phyloP scores from a whole-genome alignment of 2,888 invertebrate genomes.

The Sarcophaga caerulescens region DNA sequence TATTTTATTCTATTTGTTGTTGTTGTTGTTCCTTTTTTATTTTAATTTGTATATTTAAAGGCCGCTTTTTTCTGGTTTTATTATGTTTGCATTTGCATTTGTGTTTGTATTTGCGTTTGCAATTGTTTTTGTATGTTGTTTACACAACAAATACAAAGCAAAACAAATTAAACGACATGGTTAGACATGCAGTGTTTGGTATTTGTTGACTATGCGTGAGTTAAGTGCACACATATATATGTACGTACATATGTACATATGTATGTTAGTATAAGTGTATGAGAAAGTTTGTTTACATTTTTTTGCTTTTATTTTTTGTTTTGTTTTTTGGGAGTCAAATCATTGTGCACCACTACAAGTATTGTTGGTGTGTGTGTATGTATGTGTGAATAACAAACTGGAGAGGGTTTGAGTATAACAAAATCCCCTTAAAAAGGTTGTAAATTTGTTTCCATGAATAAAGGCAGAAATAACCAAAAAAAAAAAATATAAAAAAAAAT shows the following conservation, averaged over 20 bases:
- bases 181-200: slow-evolving; percentile 13
- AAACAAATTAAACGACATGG: slow-evolving; percentile 9
- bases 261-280: neutral
- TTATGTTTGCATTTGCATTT: neutral
- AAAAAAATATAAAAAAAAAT: slow-evolving; percentile 32
- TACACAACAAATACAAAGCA: slow-evolving; percentile 40
- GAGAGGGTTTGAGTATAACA: neutral
- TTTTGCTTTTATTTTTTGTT: slow-evolving; percentile 17
- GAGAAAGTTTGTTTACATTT: neutral
- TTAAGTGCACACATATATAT: no score
- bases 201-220: neutral
- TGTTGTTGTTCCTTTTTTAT: no score
- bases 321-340: slow-evolving; percentile 25
- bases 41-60: slow-evolving; percentile 11
- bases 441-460: no score
- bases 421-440: slow-evolving; percentile 4
- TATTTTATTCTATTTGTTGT: slow-evolving; percentile 23
- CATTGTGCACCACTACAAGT: neutral
- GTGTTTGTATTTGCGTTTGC: slow-evolving; percentile 2
- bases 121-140: slow-evolving; percentile 15
- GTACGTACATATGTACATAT: neutral
- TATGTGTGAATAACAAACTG: no score
- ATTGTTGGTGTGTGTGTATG: no score
- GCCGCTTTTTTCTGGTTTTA: slow-evolving; percentile 17
- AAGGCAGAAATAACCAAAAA: slow-evolving; percentile 1